A percentile compares a stretch with the other conserved stretches of the same genome.
phyloP scores from a whole-genome alignment of 2,888 invertebrate genomes.

The Apamea epomidion region DNA sequence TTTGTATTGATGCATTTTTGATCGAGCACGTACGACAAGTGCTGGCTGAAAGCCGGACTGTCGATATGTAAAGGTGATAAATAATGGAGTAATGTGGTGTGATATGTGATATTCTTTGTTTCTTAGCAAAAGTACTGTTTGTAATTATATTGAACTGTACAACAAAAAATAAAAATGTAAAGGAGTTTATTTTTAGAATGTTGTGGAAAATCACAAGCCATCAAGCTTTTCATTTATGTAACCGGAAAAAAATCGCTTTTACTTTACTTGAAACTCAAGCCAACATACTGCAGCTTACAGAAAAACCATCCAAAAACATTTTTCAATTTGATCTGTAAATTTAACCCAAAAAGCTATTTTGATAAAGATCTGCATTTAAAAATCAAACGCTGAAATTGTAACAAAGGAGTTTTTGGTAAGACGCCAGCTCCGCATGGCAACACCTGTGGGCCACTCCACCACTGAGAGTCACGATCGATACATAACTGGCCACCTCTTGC shows the following conservation, averaged over 20 bases:
- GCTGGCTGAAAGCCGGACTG: neutral
- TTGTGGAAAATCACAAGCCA: neutral
- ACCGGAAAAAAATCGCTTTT: neutral
- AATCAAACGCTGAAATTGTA: slow-evolving; percentile 34
- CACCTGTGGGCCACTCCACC: slow-evolving; percentile 55
- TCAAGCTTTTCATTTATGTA: neutral
- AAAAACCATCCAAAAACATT: neutral
- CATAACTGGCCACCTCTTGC: slow-evolving; percentile 45
- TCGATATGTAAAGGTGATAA: slow-evolving; percentile 3
- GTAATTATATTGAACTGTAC: neutral
- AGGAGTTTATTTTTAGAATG: neutral
- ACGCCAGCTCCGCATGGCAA: slow-evolving; percentile 43
- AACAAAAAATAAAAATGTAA: neutral
- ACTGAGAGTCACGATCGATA: slow-evolving; percentile 56
- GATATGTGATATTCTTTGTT: neutral
- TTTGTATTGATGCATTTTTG: slow-evolving; percentile 37
- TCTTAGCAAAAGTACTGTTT: neutral
- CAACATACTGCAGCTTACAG: neutral
- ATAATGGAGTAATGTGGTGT: neutral
- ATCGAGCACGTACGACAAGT: slow-evolving; percentile 11
- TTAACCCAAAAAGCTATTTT: slow-evolving; percentile 11
- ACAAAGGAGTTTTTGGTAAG: slow-evolving; percentile 53
- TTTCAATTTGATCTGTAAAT: neutral
- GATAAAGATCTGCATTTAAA: slow-evolving; percentile 37
- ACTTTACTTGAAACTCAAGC: neutral